Percentiles rank a stretch among this genome's conserved stretches.
These are phyloP conservation scores for Eupithecia pulchellata DNA, from an alignment of 2,888 invertebrate species.

Conservation along the genomic window DNA sequence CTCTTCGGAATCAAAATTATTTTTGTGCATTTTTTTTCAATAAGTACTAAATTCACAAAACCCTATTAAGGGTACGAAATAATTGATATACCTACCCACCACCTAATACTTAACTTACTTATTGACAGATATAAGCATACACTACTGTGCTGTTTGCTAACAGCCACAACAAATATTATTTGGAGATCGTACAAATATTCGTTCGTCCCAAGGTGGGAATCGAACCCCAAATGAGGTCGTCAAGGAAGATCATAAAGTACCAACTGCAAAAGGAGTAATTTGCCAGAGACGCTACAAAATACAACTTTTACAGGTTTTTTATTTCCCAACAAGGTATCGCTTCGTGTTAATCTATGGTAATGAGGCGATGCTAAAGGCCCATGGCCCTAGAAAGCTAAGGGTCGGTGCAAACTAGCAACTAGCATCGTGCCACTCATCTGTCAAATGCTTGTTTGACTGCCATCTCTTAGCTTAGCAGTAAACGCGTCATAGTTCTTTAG, in stretches of 20 bases:
- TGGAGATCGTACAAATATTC: too few relatives aligned
- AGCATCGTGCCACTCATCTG: neutral
- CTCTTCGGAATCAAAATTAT: neutral
- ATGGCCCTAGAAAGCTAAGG: constrained; percentile 28
- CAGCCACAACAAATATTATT: too few relatives aligned
- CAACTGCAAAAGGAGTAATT: constrained; percentile 5
- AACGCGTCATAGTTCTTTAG: too few relatives aligned
- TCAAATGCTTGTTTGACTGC: too few relatives aligned
- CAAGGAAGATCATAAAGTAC: neutral
- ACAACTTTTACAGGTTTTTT: constrained; percentile 22
- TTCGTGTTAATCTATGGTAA: constrained; percentile 42
- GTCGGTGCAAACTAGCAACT: neutral
- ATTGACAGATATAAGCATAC: too few relatives aligned
- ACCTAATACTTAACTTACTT: too few relatives aligned
- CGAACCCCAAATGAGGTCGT: neutral
- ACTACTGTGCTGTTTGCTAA: too few relatives aligned
- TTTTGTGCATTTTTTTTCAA: too few relatives aligned
- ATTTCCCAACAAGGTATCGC: constrained; percentile 30
- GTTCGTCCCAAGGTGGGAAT: neutral
- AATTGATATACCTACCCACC: too few relatives aligned
- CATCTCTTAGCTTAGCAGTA: too few relatives aligned
- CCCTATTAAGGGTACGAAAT: neutral
- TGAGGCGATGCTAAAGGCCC: constrained; percentile 30
- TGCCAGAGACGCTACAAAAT: constrained; percentile 4
- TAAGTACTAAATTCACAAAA: too few relatives aligned